Evolutionary conservation across 2,888 invertebrate genomes (phyloP), one percentile per base, ranked within the genome.

Genomic region (Brachyopa scutellaris): DNA sequence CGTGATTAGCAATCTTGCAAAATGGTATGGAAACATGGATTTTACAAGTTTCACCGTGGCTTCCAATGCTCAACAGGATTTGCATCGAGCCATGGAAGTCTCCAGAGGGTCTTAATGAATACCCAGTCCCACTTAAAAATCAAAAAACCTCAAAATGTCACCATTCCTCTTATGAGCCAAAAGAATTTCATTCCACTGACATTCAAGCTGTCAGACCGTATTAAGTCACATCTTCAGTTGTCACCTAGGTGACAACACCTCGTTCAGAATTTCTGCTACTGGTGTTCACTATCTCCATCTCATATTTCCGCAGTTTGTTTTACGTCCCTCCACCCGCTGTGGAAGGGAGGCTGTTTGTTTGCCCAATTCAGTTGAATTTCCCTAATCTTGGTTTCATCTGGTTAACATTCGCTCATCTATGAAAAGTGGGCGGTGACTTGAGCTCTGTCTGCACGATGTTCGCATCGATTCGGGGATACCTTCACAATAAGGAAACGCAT

Each of bases 401-500:
- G 13, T 42, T 2, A 33, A 13, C 13, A 21, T 29, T n/a, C n/a
- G 9, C 45, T 42, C 72, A 13, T 7, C 59, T 36, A 29, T 13
- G 33, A 42, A 80, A 69, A 62, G 66, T 21, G 59, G 77, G 82
- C 76, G 70, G 69, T 47, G 57, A 36, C 69, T 19, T 19, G 19
- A 26, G 17, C 5, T 45, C 29, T n/a, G 15, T 26, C 9, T 31
- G 36, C 13, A 57, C 40, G 51, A 31, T 38, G 26, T 23, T 67
- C 45, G 47, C 23, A 77, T 64, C 55, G 62, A 72, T 57, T 72
- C 45, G 42, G 62, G 36, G 40, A 13, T 40, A 61, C n/a, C n/a
- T n/a, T n/a, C n/a, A n/a, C 26, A 51, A 66, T 49, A 53, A 64
- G 70, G 64, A 69, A 66, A 66, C 64, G 70, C 82, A 66, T 70